Conservation (phyloP, 2,113 vertebrate species). For the Etheostoma cragini region DNA sequence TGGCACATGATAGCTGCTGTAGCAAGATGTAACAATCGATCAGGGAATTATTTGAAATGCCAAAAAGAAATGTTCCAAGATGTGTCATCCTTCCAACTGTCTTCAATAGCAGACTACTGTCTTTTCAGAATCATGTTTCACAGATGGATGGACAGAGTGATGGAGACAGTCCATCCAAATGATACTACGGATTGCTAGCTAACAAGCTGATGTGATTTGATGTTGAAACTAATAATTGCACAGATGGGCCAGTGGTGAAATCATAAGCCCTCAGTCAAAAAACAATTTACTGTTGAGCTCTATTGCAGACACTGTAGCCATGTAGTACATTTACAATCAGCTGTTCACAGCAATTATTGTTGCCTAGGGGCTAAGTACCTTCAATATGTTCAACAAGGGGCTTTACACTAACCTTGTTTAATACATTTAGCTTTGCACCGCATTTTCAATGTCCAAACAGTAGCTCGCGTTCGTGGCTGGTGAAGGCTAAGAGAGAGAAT, state of each 20-base stretch:
- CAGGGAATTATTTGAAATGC: not conserved
- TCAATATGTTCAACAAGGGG: conserved; percentile 21
- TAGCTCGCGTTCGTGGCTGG: not conserved
- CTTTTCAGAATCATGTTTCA: conserved; percentile 9
- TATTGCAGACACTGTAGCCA: not conserved
- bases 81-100: not conserved
- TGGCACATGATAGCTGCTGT: not conserved
- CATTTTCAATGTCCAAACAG: conserved; percentile 25
- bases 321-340: conserved; percentile 18
- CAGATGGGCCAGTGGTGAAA: conserved; percentile 37
- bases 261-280: conserved; percentile 20
- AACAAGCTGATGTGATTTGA: conserved; percentile 18
- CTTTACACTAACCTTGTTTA: conserved; percentile 21
- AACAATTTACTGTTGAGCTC: conserved; percentile 22
- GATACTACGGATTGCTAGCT: not conserved
- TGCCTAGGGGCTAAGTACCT: conserved; percentile 4
- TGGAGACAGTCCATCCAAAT: conserved; percentile 6
- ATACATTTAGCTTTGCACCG: not conserved
- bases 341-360: conserved; percentile 8
- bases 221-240: conserved; percentile 33
- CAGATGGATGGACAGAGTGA: conserved; percentile 21
- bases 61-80: not conserved
- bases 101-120: not conserved
- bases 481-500: not conserved
- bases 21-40: not conserved